These are phyloP conservation scores for Excalfactoria chinensis DNA, from an alignment of 2,113 vertebrate species.

Conservation along the genomic window DNA sequence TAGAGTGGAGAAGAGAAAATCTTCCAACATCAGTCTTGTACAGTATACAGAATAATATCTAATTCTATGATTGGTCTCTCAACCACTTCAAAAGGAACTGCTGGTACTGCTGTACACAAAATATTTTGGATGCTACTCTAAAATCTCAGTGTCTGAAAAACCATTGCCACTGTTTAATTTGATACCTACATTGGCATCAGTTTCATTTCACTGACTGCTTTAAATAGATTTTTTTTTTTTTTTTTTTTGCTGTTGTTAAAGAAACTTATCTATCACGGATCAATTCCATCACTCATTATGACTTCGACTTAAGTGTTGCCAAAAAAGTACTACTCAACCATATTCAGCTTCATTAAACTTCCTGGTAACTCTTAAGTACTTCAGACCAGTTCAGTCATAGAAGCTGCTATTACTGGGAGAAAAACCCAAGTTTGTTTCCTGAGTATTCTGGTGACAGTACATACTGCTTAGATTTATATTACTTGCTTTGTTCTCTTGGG, in stretches of 20 bases:
- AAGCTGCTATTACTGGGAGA: neutral
- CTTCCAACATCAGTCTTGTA: neutral
- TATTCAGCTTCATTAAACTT: slow-evolving; percentile 14
- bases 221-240: neutral
- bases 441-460: neutral
- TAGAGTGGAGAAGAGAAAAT: neutral
- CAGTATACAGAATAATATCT: neutral
- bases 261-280: neutral
- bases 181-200: neutral
- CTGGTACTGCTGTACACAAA: neutral
- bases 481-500: slow-evolving; percentile 21
- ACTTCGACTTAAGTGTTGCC: neutral
- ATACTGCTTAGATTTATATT: slow-evolving; percentile 24
- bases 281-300: neutral
- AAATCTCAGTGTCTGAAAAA: slow-evolving; percentile 15
- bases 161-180: slow-evolving; percentile 9
- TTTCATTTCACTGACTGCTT: neutral
- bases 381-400: neutral
- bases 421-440: neutral
- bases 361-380: neutral
- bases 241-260: slow-evolving; percentile 2
- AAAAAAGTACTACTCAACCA: neutral
- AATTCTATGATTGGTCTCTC: slow-evolving; percentile 1
- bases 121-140: neutral
- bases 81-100: neutral